Evolutionary conservation across 2,113 vertebrate species (phyloP).

Genomic region (Aegypius monachus): DNA sequence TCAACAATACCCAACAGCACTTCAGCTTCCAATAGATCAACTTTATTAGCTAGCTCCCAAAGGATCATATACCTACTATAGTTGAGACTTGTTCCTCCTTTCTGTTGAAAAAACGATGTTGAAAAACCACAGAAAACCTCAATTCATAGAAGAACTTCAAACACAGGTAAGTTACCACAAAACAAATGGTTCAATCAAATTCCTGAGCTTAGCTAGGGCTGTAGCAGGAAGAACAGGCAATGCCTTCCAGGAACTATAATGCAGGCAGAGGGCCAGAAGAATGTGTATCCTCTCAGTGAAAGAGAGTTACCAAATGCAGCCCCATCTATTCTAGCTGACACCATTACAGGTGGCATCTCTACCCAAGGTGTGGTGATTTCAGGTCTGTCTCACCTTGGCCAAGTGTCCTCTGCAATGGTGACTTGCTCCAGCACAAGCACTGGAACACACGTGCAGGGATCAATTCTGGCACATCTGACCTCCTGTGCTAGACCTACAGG

Average conservation of each 20-base stretch:
- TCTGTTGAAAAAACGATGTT: background rate
- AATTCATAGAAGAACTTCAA: background rate
- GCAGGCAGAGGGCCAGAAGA: background rate
- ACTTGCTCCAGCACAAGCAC: background rate
- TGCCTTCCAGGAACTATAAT: background rate
- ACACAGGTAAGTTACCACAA: background rate
- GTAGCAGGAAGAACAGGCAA: background rate
- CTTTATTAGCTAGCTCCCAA: background rate
- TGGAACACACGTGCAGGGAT: background rate
- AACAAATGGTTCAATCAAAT: background rate
- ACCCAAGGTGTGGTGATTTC: background rate
- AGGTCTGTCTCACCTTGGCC: background rate
- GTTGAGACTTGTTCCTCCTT: background rate
- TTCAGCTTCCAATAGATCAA: background rate
- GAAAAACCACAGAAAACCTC: background rate
- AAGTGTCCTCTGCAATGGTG: background rate
- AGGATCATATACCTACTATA: background rate
- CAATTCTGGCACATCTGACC: background rate
- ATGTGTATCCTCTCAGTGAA: background rate
- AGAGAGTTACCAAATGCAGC: background rate
- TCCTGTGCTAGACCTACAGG: background rate
- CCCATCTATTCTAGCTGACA: background rate
- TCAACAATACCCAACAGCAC: background rate
- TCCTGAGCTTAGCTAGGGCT: background rate
- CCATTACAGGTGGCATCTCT: background rate